Evolutionary conservation across 2,113 vertebrate genomes (phyloP).

Genomic region (Panthera leo): DNA sequence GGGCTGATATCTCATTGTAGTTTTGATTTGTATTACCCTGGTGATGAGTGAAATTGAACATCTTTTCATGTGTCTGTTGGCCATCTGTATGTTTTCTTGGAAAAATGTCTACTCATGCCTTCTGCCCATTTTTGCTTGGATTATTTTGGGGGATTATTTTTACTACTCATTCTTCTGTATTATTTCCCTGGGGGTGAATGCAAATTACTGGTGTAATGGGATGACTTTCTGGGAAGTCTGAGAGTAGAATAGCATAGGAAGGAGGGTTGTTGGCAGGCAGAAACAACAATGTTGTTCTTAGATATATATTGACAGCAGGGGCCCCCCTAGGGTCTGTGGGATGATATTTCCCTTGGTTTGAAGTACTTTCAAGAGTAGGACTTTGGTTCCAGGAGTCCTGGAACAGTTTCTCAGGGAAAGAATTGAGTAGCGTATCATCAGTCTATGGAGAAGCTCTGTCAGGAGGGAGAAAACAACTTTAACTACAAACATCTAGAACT

Average conservation of each 20-base stretch:
- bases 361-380: background rate
- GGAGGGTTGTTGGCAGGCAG: background rate
- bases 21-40: background rate
- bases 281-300: background rate
- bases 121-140: background rate
- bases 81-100: background rate
- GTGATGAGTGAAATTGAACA: background rate
- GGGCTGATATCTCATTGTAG: background rate
- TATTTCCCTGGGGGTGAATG: background rate
- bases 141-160: background rate
- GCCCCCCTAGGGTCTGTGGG: accelerated
- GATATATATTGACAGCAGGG: background rate
- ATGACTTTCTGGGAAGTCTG: background rate
- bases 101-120: background rate
- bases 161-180: background rate
- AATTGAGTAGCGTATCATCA: background rate
- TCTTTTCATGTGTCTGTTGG: background rate
- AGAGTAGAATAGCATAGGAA: background rate
- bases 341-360: background rate
- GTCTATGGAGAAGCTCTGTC: background rate
- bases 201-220: background rate
- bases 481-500: background rate
- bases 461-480: background rate
- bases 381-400: background rate
- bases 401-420: background rate